Conservation (phyloP, 2,113 vertebrate species). For the Tupaia chinensis region DNA sequence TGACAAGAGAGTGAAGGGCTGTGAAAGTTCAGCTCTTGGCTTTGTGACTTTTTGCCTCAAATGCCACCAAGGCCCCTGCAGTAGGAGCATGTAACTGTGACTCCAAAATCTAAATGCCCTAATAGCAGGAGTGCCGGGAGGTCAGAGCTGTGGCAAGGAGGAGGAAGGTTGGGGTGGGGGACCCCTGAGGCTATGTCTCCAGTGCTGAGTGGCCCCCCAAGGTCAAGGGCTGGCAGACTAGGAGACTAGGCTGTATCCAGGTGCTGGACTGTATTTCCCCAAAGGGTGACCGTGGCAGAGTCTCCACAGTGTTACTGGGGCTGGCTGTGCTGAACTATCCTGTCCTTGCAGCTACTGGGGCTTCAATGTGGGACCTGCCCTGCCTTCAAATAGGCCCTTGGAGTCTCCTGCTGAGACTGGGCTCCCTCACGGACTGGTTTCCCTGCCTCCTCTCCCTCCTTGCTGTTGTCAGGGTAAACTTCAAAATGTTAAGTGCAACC, state of each 20-base stretch:
- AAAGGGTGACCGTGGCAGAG: background rate
- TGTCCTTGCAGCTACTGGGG: accelerated
- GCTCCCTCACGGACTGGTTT: background rate
- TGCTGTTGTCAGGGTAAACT: background rate
- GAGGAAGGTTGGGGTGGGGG: too few relatives aligned
- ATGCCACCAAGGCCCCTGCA: background rate
- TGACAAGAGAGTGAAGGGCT: background rate
- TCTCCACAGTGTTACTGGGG: background rate
- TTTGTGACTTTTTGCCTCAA: background rate
- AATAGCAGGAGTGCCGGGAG: background rate
- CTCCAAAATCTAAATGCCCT: background rate
- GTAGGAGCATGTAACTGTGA: accelerated
- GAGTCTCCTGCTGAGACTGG: background rate
- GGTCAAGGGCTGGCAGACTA: background rate
- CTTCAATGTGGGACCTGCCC: too few relatives aligned
- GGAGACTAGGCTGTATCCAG: background rate
- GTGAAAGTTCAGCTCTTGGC: background rate
- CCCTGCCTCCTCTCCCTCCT: background rate
- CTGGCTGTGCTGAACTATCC: background rate
- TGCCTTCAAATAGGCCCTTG: background rate
- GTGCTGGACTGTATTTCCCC: accelerated
- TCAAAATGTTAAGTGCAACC: background rate
- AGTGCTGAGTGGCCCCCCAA: background rate
- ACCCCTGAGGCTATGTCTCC: background rate
- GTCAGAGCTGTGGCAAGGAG: background rate